Evolutionary conservation across 1,140 invertebrate species (phyloP).

Genomic region (Pteromalus puparum): DNA sequence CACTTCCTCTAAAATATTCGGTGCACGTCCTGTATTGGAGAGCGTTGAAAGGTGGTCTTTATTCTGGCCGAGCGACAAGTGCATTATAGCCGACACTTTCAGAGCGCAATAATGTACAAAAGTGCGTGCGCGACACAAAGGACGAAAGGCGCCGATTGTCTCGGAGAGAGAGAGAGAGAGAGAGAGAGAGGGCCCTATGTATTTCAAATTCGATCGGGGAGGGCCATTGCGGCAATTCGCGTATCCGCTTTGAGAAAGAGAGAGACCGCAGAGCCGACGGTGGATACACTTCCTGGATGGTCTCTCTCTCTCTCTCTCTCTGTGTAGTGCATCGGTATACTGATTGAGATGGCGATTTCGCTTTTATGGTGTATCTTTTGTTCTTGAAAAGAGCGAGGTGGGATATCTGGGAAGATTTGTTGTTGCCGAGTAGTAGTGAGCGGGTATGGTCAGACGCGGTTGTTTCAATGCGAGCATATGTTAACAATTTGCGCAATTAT

Average conservation of each 20-base stretch:
- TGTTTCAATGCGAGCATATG: no score
- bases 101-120: neutral
- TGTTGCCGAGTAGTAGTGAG: no score
- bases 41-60: no score
- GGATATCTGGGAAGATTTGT: no score
- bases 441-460: no score
- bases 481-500: no score
- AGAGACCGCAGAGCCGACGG: neutral
- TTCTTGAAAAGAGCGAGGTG: no score
- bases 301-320: no score
- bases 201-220: constrained; percentile 3
- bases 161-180: neutral
- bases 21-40: neutral
- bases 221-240: neutral
- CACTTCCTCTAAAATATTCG: neutral
- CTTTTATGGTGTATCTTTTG: no score
- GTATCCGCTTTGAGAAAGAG: neutral
- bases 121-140: neutral
- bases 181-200: neutral
- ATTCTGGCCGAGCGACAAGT: neutral
- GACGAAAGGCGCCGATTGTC: neutral
- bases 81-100: neutral
- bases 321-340: no score
- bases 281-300: no score
- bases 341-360: no score